Percentiles rank a stretch among this genome's conserved stretches.
phyloP scores from a whole-genome alignment of 2,113 vertebrate species.

The Anhinga anhinga region DNA sequence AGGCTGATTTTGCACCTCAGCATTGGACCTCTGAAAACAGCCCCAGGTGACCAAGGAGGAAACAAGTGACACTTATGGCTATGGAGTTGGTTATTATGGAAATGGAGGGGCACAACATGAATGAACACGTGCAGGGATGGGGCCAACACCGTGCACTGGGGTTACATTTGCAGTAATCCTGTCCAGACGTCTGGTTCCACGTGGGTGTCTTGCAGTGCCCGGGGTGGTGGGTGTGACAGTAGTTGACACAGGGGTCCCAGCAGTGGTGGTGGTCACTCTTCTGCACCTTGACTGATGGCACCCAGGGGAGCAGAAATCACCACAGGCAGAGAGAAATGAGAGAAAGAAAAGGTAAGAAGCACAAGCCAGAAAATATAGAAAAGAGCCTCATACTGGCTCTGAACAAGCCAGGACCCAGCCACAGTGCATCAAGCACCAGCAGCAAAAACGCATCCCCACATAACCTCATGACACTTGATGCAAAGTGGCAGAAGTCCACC shows the following conservation, averaged over 20 bases:
- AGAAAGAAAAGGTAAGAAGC: neutral
- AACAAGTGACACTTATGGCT: neutral
- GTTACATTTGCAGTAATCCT: conserved; percentile 92
- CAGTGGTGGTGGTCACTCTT: conserved; percentile 88
- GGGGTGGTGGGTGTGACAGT: conserved; percentile 85
- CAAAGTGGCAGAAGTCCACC: neutral
- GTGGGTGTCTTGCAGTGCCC: conserved; percentile 85
- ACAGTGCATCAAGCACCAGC: neutral
- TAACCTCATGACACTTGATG: neutral
- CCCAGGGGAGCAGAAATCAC: neutral
- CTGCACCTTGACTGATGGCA: conserved; percentile 88
- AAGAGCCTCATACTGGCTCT: neutral
- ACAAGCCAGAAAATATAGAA: neutral
- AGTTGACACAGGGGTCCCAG: conserved; percentile 90
- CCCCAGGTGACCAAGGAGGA: neutral
- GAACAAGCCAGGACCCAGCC: neutral
- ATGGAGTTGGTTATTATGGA: neutral
- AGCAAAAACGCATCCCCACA: fast-evolving
- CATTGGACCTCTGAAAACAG: neutral
- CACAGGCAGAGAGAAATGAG: neutral
- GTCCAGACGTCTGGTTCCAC: conserved; percentile 84
- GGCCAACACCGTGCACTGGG: neutral
- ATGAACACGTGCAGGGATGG: neutral
- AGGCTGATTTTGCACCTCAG: neutral
- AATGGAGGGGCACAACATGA: neutral